Conservation (phyloP, 2,113 vertebrate genomes). For the Tupaia chinensis region DNA sequence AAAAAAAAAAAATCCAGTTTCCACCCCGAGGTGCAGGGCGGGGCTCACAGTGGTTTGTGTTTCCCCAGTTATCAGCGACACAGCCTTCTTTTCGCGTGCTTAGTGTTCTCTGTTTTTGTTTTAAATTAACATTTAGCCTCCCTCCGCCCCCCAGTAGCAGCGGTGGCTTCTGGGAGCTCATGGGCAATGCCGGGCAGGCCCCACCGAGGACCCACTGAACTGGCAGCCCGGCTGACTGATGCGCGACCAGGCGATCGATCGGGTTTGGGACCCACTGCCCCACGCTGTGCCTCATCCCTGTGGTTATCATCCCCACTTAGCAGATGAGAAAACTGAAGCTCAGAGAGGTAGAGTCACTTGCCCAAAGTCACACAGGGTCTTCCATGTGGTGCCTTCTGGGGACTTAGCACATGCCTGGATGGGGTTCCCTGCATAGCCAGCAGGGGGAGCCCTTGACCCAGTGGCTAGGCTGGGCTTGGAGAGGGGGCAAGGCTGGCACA, state of each 20-base stretch:
- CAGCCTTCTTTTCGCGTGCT: neutral
- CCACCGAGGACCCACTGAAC: neutral
- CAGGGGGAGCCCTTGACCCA: constrained; percentile 2
- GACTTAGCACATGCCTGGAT: neutral
- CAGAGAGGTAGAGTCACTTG: neutral
- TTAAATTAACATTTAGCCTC: neutral
- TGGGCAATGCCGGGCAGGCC: neutral
- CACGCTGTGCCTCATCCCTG: no score
- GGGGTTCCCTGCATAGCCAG: neutral
- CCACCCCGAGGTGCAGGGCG: neutral
- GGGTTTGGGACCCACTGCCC: no score
- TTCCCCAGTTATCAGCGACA: neutral
- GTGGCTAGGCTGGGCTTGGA: neutral
- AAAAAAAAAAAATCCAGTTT: no score
- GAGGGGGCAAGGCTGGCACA: no score
- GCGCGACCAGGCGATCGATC: no score
- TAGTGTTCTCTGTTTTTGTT: neutral
- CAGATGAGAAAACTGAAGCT: neutral
- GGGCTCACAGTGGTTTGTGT: neutral
- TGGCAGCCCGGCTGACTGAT: neutral
- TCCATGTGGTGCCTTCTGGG: rapidly evolving
- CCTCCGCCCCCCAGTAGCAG: neutral
- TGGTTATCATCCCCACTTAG: neutral
- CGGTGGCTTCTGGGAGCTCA: neutral
- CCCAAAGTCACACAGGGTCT: neutral